phyloP scores from a whole-genome alignment of 2,113 vertebrate genomes.

The Aspiorhynchus laticeps region DNA sequence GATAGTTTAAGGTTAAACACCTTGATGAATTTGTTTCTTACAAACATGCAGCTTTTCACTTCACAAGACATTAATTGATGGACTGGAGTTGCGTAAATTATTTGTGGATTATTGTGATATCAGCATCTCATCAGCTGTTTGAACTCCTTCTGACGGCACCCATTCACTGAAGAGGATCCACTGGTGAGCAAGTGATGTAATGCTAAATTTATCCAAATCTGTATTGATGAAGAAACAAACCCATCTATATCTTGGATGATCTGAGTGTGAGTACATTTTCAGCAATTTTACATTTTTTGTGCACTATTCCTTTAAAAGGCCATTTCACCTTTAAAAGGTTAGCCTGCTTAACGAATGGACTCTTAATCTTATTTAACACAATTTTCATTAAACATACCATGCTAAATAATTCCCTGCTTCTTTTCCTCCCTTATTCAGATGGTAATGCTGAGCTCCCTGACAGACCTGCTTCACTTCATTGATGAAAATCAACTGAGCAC shows the following conservation, averaged over 20 bases:
- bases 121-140: too few species aligned
- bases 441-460: slow-evolving; percentile 95
- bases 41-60: neutral
- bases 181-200: too few species aligned
- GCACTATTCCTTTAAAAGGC: neutral
- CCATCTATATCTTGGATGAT: neutral
- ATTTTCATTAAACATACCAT: neutral
- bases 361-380: neutral
- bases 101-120: too few species aligned
- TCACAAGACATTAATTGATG: neutral
- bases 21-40: too few species aligned
- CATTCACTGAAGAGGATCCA: too few species aligned
- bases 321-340: neutral
- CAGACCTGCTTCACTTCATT: slow-evolving; percentile 91
- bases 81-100: too few species aligned
- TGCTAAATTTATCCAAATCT: neutral
- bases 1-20: too few species aligned
- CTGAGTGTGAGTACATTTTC: neutral
- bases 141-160: too few species aligned
- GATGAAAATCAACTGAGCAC: slow-evolving; percentile 92
- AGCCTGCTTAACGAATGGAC: neutral
- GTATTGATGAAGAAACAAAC: neutral
- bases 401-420: neutral
- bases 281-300: neutral
- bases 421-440: slow-evolving; percentile 73